Evolutionary conservation across 2,888 invertebrate species (phyloP).

Genomic region (Cataglyphis cursor): DNA sequence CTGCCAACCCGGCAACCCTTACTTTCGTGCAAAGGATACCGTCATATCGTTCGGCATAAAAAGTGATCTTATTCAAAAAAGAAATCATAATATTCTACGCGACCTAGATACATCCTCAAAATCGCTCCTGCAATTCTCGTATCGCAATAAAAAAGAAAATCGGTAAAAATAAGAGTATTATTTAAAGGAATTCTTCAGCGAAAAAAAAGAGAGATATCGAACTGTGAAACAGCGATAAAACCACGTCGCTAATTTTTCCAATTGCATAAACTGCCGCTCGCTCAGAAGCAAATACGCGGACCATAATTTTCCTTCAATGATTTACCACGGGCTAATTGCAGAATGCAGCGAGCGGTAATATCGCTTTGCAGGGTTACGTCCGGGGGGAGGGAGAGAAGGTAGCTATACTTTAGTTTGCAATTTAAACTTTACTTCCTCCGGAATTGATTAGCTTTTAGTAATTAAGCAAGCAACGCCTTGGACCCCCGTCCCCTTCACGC

Average conservation of each 20-base stretch:
- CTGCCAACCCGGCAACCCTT: constrained; percentile 39
- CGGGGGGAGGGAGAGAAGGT: constrained; percentile 67
- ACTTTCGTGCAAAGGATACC: constrained; percentile 19
- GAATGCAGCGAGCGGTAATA: constrained; percentile 84
- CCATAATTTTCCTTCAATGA: constrained; percentile 86
- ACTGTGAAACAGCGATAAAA: background rate
- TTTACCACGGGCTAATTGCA: constrained; percentile 86
- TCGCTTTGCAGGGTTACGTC: constrained; percentile 81
- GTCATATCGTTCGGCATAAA: constrained; percentile 25
- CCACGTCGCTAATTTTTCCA: constrained; percentile 62
- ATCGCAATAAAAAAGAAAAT: background rate
- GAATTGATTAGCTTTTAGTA: constrained; percentile 87
- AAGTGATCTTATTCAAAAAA: background rate
- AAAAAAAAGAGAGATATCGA: constrained; percentile 3
- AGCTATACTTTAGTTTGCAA: constrained; percentile 87
- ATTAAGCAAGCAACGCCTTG: constrained; percentile 87
- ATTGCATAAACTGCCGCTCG: constrained; percentile 51
- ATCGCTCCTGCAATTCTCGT: background rate
- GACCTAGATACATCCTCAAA: background rate
- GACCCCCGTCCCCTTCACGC: constrained; percentile 73
- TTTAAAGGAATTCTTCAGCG: background rate
- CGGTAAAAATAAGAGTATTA: background rate
- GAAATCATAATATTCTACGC: background rate
- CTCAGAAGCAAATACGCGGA: constrained; percentile 62
- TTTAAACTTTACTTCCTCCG: constrained; percentile 87